Conservation (phyloP, 2,113 vertebrate genomes). For the Narcine bancroftii region DNA sequence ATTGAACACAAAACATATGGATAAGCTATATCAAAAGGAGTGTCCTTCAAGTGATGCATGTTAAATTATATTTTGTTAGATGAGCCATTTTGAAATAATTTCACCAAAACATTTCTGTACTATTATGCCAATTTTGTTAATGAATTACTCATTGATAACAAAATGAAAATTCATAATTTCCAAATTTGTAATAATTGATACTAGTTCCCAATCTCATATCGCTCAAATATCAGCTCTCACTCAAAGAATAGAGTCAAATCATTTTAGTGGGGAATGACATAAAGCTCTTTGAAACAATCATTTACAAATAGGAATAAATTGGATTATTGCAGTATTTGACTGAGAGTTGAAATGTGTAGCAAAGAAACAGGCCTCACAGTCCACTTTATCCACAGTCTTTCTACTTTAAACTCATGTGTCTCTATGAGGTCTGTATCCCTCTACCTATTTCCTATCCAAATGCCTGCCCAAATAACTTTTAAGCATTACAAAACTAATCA, state of each 20-base stretch:
- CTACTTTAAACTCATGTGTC: too few species aligned
- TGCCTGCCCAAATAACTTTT: too few species aligned
- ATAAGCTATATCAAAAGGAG: neutral
- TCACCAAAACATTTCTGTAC: neutral
- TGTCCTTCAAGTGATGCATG: neutral
- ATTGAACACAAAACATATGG: neutral
- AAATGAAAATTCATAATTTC: neutral
- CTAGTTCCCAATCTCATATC: neutral
- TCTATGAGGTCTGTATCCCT: too few species aligned
- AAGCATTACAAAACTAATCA: too few species aligned
- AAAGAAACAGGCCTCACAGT: too few species aligned
- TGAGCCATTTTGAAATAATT: neutral
- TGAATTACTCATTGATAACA: neutral
- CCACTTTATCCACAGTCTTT: too few species aligned
- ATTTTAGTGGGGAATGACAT: neutral
- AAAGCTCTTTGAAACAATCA: conserved; percentile 5
- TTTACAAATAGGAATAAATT: neutral
- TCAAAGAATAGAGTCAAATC: neutral
- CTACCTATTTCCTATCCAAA: too few species aligned
- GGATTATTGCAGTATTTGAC: neutral
- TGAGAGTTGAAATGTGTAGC: too few species aligned
- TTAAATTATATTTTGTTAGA: neutral
- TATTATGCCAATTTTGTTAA: neutral
- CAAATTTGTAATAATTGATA: neutral
- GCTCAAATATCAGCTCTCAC: neutral